Base-by-base conservation (phyloP, 2,888 invertebrate species). In the Pyrgus malvae region DNA sequence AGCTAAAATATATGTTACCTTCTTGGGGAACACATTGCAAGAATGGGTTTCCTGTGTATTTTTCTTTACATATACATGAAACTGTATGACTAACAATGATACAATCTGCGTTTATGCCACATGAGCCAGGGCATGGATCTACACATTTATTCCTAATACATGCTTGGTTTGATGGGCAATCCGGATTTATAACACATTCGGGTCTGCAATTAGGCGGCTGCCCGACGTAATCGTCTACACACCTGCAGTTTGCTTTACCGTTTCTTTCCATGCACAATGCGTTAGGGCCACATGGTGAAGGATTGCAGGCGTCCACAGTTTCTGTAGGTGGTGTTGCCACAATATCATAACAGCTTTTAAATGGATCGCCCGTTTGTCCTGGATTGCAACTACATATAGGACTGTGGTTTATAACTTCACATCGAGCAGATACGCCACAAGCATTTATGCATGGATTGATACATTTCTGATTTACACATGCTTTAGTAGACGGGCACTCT, bases 251-350 rank as follows among this genome's bases (percentile, higher is more conserved):
- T 38, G 96, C 93, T 67, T 91, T 91, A 40, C 91, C 93, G 51
- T 94, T 93, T 50, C 91, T 83, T 58, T 92, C 91, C 64, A 93
- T 86, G 71, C 97, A 97, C 60, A 93, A 84, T 2, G 96, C 92
- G 76, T 96, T 96, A 1, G 95, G 94, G 56, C 97, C 96, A 83
- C 97, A 97, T 0, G 96, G 96, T 31, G 94, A 93, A 55, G 95
- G 95, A 57, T 90, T 87, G 70, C 97, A 97, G 6, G 95, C 95
- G 83, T 68, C 84, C 63, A 65, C 80, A 65, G 70, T 80, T 73
- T 68, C 80, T 61, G 70, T 76, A 66, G 56, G 77, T 66, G 58
- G 75, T 78, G 69, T 87, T 75, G 67, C 60, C 8, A 77, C 56
- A 44, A 93, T 83, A 63, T 93, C 92, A 59, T 92, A 91, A 72